A percentile compares a stretch with the other conserved stretches of the same genome.
Conservation (phyloP, 2,113 vertebrate genomes). For the Marmota flaviventris region DNA sequence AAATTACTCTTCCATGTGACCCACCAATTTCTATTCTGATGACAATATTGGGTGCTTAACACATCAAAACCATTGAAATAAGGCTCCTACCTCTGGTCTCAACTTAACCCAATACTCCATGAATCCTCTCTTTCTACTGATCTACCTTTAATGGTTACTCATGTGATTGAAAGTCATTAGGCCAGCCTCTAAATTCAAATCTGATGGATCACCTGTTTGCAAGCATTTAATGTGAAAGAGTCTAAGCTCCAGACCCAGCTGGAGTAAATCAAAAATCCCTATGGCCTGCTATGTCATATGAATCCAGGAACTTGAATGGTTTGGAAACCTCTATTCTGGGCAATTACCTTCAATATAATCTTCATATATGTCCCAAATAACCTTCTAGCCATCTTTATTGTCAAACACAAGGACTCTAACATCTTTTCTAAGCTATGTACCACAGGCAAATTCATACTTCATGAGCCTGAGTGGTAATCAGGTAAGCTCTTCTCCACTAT, state of each 20-base stretch:
- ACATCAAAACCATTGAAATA: not conserved
- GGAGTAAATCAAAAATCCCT: not conserved
- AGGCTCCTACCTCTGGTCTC: not conserved
- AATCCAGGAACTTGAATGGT: not conserved
- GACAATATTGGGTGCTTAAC: not conserved
- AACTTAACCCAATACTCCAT: not conserved
- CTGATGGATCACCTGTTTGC: not conserved
- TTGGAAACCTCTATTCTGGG: not conserved
- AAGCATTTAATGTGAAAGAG: not conserved
- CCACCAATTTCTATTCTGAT: not conserved
- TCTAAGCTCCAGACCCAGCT: not conserved
- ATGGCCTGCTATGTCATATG: not conserved
- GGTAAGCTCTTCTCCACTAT: not conserved
- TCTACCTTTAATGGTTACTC: not conserved
- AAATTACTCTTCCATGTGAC: not conserved
- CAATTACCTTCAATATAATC: not conserved
- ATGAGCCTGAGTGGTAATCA: not conserved
- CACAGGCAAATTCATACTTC: not conserved
- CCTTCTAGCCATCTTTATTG: not conserved
- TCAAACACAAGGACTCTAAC: not conserved
- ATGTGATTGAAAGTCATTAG: not conserved
- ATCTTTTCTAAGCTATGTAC: not conserved
- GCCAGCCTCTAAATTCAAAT: not conserved
- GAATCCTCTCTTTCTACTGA: not conserved
- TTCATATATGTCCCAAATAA: not conserved